phyloP scores from a whole-genome alignment of 2,888 invertebrate genomes.

The Megaustenia siamemsis region DNA sequence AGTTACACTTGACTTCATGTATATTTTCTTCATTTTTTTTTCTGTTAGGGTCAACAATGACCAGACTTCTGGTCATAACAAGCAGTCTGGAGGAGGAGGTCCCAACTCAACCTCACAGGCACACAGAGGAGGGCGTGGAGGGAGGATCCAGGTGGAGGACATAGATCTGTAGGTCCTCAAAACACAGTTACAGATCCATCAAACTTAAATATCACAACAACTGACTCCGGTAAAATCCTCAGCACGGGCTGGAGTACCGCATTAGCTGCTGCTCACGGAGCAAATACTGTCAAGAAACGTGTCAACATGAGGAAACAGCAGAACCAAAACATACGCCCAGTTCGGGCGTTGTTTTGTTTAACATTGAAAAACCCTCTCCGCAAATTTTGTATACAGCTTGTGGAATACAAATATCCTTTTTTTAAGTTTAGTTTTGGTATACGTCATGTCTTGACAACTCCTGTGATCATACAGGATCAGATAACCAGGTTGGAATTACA shows the following conservation, averaged over 20 bases:
- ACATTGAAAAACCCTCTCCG: conserved; percentile 96
- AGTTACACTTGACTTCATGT: background rate
- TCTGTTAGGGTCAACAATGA: conserved; percentile 70
- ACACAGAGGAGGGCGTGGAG: conserved; percentile 62
- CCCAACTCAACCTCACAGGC: conserved; percentile 46
- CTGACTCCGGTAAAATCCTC: conserved; percentile 61
- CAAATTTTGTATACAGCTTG: conserved; percentile 96
- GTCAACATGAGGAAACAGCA: conserved; percentile 78
- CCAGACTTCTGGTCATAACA: conserved; percentile 54
- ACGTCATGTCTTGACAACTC: background rate
- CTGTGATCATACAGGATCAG: background rate
- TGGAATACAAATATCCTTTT: conserved; percentile 99
- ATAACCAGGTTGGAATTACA: no score
- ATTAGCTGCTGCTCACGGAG: conserved; percentile 79
- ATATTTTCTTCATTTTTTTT: background rate
- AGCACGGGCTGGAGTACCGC: conserved; percentile 82
- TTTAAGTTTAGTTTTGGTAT: background rate
- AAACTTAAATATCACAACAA: conserved; percentile 47
- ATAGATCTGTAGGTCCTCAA: conserved; percentile 28
- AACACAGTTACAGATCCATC: conserved; percentile 30
- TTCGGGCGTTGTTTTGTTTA: conserved; percentile 95
- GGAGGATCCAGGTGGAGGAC: conserved; percentile 42
- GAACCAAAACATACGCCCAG: conserved; percentile 91
- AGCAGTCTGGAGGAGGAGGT: conserved; percentile 47
- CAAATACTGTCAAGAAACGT: conserved; percentile 80